Evolutionary conservation across 2,113 vertebrate species (phyloP), one percentile per base, ranked within the genome.

Genomic region (Delphinapterus leucas): DNA sequence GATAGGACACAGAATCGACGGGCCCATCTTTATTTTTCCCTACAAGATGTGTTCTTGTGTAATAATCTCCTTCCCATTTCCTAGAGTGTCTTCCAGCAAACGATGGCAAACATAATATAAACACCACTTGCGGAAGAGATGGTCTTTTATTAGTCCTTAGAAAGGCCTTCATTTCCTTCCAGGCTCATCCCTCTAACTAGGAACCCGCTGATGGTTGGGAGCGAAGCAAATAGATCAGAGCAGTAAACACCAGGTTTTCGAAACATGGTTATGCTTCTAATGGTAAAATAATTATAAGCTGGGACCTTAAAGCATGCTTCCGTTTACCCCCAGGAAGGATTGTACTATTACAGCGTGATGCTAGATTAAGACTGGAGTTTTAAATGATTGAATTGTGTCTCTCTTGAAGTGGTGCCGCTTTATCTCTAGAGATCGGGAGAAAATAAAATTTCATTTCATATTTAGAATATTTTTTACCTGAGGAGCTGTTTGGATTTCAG

Each of bases 321-420:
- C 97, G 98, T 98, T 98, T 97, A 91, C 93, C 90, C 93, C 55
- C 95, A 97, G 98, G 98, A 98, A 98, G 97, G 98, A 98, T 94
- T 98, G 94, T 95, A 96, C 61, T 23, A 20, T 60, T 88, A 68
- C 8, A 2, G 74, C 20, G 79, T 93, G 74, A 84, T 70, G 84
- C 90, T 92, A 71, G 81, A 60, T 93, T 85, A 88, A 85, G 87
- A 93, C 17, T 74, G 65, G 70, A 55, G 49, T 92, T 97, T 95
- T 85, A 88, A 92, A 31, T 41, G 82, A 68, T 79, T 96, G 91
- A 74, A 90, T 90, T 85, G 70, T 76, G 55, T 31, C 49, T 88
- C 55, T 76, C 76, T 88, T 83, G 65, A 97, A 97, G 67, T 93
- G 20, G 36, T 82, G n/a, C 47, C 20, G 31, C 90, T 97, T 92